phyloP scores from a whole-genome alignment of 2,888 invertebrate genomes.

The Dascillus cervinus region DNA sequence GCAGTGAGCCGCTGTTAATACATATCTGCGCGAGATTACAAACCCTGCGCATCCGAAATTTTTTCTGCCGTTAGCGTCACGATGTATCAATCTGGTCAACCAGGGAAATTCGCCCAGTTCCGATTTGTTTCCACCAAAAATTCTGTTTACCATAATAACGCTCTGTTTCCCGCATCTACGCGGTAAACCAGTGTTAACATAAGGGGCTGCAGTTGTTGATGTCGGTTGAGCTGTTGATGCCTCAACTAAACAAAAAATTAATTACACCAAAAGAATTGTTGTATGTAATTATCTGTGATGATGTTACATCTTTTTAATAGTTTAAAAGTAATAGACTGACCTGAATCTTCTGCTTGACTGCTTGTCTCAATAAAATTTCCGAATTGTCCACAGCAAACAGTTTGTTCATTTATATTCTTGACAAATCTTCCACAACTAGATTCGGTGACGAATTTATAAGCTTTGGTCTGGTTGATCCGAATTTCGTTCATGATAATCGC shows the following conservation, averaged over 20 bases:
- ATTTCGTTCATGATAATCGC: constrained; percentile 25
- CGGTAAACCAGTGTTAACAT: too few relatives aligned
- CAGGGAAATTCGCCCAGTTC: constrained; percentile 49
- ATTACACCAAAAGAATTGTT: too few relatives aligned
- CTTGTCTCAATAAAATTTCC: constrained; percentile 4
- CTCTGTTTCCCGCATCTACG: constrained; percentile 33
- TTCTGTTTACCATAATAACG: constrained; percentile 21
- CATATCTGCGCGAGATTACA: constrained; percentile 46
- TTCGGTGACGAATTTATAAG: constrained; percentile 22
- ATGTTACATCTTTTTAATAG: too few relatives aligned
- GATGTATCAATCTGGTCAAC: constrained; percentile 46
- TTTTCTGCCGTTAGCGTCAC: constrained; percentile 25
- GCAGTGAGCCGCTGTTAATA: constrained; percentile 51
- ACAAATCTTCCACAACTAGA: constrained; percentile 30
- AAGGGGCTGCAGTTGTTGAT: too few relatives aligned
- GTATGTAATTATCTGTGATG: too few relatives aligned
- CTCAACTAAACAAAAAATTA: too few relatives aligned
- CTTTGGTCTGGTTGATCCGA: not conserved
- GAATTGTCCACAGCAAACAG: constrained; percentile 34
- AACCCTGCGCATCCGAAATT: constrained; percentile 44
- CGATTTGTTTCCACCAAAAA: constrained; percentile 42
- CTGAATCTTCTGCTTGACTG: constrained; percentile 1
- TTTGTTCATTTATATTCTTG: constrained; percentile 22
- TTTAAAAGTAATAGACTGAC: not conserved
- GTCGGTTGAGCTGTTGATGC: too few relatives aligned